phyloP scores from a whole-genome alignment of 2,797 vertebrate genomes.

The Alcedo atthis region DNA sequence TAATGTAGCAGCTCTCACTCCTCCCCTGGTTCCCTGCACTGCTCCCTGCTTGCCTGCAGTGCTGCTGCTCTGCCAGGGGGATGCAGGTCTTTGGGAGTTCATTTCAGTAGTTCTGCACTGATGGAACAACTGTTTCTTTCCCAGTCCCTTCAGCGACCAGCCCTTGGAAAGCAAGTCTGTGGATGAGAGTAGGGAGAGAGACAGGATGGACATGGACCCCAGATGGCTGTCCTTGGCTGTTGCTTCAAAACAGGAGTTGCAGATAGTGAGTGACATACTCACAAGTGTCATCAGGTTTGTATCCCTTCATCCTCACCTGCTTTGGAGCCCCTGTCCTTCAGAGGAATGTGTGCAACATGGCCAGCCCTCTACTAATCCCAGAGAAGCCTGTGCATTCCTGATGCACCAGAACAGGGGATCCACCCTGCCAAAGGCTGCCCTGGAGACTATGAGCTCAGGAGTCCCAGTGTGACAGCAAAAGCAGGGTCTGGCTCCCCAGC shows the following conservation, averaged over 20 bases:
- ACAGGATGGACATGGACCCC: not conserved
- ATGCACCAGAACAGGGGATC: not conserved
- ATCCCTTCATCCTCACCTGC: not conserved
- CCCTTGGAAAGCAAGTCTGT: not conserved
- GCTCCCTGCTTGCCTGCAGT: not conserved
- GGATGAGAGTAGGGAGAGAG: not conserved
- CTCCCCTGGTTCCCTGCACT: not conserved
- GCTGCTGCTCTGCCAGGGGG: not conserved
- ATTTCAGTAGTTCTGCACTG: not conserved
- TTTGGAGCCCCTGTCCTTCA: not conserved
- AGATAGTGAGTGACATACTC: conserved; percentile 72
- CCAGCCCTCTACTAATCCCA: not conserved
- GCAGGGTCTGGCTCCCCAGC: not conserved
- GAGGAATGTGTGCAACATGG: not conserved
- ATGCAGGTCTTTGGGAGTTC: not conserved
- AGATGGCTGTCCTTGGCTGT: not conserved
- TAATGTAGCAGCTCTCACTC: not conserved
- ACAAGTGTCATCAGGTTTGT: conserved; percentile 74
- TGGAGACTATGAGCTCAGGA: not conserved
- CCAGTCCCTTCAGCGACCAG: conserved; percentile 12
- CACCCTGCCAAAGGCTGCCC: not conserved
- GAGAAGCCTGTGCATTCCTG: not conserved
- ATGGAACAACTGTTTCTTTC: not conserved
- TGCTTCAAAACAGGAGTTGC: conserved; percentile 59
- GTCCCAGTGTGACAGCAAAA: not conserved